A percentile compares a stretch with the other conserved stretches of the same genome.
Conservation (phyloP, 1,140 invertebrate genomes). For the Gonioctena quinquepunctata region DNA sequence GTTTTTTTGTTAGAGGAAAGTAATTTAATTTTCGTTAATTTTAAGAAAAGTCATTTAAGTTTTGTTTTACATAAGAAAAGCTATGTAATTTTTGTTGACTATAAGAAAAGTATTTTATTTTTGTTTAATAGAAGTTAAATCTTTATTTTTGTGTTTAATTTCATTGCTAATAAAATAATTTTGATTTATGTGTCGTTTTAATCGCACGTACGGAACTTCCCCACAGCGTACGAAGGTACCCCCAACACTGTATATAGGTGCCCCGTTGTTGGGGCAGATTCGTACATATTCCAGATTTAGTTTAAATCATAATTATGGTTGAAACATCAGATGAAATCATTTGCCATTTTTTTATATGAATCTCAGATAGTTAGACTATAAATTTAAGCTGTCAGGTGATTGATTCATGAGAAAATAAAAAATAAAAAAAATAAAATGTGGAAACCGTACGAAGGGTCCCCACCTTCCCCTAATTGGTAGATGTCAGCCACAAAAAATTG, state of each 20-base stretch:
- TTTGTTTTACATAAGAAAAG: too few relatives aligned
- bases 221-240: neutral
- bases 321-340: neutral
- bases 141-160: neutral
- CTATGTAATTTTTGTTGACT: too few relatives aligned
- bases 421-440: conserved; percentile 13
- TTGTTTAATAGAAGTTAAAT: neutral
- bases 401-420: neutral
- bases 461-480: neutral
- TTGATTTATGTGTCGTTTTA: conserved; percentile 6
- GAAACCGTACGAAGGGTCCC: conserved; percentile 10
- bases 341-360: neutral
- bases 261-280: conserved; percentile 8
- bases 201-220: neutral
- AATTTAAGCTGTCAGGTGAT: conserved; percentile 1
- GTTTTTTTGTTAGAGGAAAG: neutral
- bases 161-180: neutral
- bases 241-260: neutral
- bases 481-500: too few relatives aligned
- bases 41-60: too few relatives aligned
- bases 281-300: conserved; percentile 2
- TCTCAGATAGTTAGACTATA: neutral
- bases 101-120: too few relatives aligned
- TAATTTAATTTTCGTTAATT: too few relatives aligned
- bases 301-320: conserved; percentile 9